These are phyloP conservation scores for Campylomormyrus numenius DNA, from an alignment of 2,113 vertebrate species.

Conservation along the genomic window DNA sequence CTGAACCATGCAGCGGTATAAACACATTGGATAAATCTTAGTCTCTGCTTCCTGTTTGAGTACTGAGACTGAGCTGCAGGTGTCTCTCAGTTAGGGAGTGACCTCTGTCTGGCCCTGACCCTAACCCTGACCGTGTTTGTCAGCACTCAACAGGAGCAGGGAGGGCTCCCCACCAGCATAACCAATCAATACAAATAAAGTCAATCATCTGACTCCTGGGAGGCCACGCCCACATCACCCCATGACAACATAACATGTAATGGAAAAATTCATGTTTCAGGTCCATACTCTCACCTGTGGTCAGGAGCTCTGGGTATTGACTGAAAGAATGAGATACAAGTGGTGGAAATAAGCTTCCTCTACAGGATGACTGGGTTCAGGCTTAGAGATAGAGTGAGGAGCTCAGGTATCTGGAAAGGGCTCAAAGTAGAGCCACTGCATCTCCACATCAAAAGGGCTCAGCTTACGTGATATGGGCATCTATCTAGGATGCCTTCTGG, in stretches of 20 bases:
- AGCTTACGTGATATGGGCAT: neutral
- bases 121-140: neutral
- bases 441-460: neutral
- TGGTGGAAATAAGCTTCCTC: neutral
- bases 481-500: neutral
- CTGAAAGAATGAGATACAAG: neutral
- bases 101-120: neutral
- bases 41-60: neutral
- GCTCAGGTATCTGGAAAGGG: neutral
- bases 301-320: neutral
- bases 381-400: neutral
- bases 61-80: neutral
- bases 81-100: neutral
- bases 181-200: neutral
- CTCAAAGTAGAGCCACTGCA: neutral
- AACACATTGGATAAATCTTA: neutral
- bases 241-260: neutral
- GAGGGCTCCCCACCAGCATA: neutral
- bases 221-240: neutral
- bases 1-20: neutral
- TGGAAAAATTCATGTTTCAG: neutral
- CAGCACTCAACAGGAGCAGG: neutral
- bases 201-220: neutral
- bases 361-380: neutral
- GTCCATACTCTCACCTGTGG: neutral